Conservation (phyloP, 2,797 vertebrate genomes). For the Trichosurus vulpecula region DNA sequence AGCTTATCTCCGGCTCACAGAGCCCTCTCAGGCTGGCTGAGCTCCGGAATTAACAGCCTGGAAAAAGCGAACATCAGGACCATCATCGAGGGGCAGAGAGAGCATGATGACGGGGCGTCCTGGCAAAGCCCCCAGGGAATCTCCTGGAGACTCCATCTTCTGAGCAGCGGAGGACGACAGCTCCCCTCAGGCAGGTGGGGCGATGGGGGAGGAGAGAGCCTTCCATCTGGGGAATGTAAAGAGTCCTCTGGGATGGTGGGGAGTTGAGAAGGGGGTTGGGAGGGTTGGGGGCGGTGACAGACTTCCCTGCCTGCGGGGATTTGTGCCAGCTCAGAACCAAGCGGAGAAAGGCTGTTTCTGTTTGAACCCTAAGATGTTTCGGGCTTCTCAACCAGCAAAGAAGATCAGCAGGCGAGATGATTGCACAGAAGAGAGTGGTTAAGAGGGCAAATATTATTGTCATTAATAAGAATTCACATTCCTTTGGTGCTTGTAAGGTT, state of each 20-base stretch:
- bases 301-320: not conserved
- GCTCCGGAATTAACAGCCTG: constrained; percentile 84
- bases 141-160: constrained; percentile 44
- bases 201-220: not conserved
- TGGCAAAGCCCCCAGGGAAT: not conserved
- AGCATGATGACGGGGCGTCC: constrained; percentile 63
- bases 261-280: not conserved
- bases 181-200: not conserved
- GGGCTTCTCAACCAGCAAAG: not conserved
- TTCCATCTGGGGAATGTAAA: not conserved
- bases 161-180: not conserved
- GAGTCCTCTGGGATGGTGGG: not conserved
- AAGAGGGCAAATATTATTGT: not conserved
- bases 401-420: not conserved
- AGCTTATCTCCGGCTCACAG: constrained; percentile 89
- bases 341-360: not conserved
- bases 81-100: constrained; percentile 82
- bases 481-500: not conserved
- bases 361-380: not conserved
- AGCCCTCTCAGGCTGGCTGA: constrained; percentile 84
- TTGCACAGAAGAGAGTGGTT: not conserved
- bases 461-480: not conserved
- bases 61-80: constrained; percentile 81
- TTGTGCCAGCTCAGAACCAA: not conserved
- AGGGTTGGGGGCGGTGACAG: not conserved